Evolutionary conservation across 2,888 invertebrate species (phyloP).

Genomic region (Limenitis camilla): DNA sequence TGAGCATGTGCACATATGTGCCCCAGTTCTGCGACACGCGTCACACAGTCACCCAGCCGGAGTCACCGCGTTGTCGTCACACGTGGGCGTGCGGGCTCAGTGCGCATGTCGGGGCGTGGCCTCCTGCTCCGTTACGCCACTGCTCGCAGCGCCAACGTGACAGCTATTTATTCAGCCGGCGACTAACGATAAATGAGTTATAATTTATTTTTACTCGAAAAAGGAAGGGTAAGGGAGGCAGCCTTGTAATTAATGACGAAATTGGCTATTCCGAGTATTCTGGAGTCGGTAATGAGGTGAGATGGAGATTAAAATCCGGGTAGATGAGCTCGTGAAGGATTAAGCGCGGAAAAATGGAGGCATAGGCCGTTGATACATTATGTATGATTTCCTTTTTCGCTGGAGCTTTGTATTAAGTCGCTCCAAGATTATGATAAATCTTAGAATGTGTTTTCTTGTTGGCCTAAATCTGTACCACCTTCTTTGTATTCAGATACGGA

Average conservation of each 20-base stretch:
- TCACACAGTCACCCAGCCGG: slow-evolving; percentile 27
- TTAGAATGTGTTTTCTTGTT: slow-evolving; percentile 5
- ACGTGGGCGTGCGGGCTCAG: slow-evolving; percentile 51
- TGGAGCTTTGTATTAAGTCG: slow-evolving; percentile 19
- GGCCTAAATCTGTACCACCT: too few species aligned
- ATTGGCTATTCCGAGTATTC: slow-evolving; percentile 73
- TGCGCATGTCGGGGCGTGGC: slow-evolving; percentile 66
- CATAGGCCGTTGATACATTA: slow-evolving; percentile 29
- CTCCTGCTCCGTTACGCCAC: slow-evolving; percentile 44
- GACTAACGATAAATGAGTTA: slow-evolving; percentile 69
- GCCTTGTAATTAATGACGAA: slow-evolving; percentile 67
- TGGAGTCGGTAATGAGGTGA: slow-evolving; percentile 70
- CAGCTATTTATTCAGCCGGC: slow-evolving; percentile 58
- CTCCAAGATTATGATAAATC: slow-evolving; percentile 16
- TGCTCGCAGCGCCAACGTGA: slow-evolving; percentile 52
- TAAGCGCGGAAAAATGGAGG: slow-evolving; percentile 40
- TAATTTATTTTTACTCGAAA: slow-evolving; percentile 73
- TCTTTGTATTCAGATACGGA: too few species aligned
- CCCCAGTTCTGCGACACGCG: slow-evolving; percentile 47
- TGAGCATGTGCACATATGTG: slow-evolving; percentile 39
- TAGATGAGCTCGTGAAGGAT: slow-evolving; percentile 65
- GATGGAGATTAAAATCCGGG: slow-evolving; percentile 71
- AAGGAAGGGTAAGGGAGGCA: slow-evolving; percentile 61
- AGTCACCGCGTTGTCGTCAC: slow-evolving; percentile 28
- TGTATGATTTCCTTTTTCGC: slow-evolving; percentile 30